phyloP scores from a whole-genome alignment of 2,888 invertebrate genomes.

The Rugalucina vietnamica region DNA sequence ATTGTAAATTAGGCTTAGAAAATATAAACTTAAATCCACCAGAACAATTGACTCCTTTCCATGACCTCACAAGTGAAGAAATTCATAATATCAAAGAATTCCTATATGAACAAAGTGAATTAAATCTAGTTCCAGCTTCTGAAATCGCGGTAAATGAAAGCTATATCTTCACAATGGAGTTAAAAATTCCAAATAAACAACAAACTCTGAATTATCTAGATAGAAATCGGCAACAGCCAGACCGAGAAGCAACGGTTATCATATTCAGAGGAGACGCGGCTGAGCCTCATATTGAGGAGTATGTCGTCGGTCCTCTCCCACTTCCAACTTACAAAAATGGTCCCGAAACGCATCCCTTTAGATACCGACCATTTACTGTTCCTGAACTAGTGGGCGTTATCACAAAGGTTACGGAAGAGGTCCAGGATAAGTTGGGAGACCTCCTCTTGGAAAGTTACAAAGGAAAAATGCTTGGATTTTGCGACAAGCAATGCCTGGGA shows the following conservation, averaged over 20 bases:
- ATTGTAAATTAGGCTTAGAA: not conserved
- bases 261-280: slow-evolving; percentile 72
- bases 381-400: slow-evolving; percentile 60
- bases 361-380: slow-evolving; percentile 64
- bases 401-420: slow-evolving; percentile 17
- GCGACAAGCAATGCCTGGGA: slow-evolving; percentile 65
- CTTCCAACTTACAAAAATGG: slow-evolving; percentile 61
- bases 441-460: slow-evolving; percentile 74
- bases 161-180: slow-evolving; percentile 55
- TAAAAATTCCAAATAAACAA: slow-evolving; percentile 50
- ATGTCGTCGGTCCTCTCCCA: slow-evolving; percentile 72
- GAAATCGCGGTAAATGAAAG: slow-evolving; percentile 34
- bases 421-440: slow-evolving; percentile 57
- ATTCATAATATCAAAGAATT: slow-evolving; percentile 47
- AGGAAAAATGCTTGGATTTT: slow-evolving; percentile 59
- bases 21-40: slow-evolving; percentile 49
- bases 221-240: slow-evolving; percentile 55
- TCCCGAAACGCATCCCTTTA: slow-evolving; percentile 61
- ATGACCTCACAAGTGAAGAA: slow-evolving; percentile 55
- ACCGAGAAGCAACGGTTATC: slow-evolving; percentile 70
- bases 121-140: slow-evolving; percentile 44
- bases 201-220: slow-evolving; percentile 47
- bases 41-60: slow-evolving; percentile 50
- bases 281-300: slow-evolving; percentile 72
- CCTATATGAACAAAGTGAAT: slow-evolving; percentile 44